Base-by-base conservation (phyloP, 2,797 vertebrate species). In the Scyliorhinus canicula region DNA sequence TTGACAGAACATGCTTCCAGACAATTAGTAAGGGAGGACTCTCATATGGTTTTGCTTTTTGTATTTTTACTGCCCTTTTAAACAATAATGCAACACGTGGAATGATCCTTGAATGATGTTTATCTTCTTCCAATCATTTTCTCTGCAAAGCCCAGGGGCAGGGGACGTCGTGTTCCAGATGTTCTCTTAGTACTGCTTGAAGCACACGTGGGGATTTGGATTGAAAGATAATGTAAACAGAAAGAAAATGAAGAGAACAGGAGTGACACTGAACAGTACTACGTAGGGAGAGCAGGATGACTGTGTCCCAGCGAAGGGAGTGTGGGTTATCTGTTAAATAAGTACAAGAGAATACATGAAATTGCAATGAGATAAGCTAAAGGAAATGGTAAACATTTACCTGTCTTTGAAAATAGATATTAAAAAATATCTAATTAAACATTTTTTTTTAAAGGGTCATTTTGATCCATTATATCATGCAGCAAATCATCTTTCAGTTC, bases 41-140 rank as follows among this genome's bases (percentile, higher is more conserved):
- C 12, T 90, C 86, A n/a, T 90, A 90, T 90, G 86, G 86, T 90
- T 90, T 90, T 90, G 86, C 55, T 90, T 90, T 55, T n/a, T 35
- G 12, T 57, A 60, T 9, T 55, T 90, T 90, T 90, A 35, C 19
- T 82, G 79, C 21, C 44, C 44, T 47, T 82, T 82, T 44, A 82
- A 82, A 16, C 57, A 90, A 90, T 55, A 90, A 90, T 50, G 24
- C 63, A 69, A 7, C 67, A 50, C 26, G 2, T 28, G 44, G 63
- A 47, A 74, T 74, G 40, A 94, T 35, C 93, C 69, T 24, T 74
- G 67, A 93, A 93, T 52, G 19, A n/a, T n/a, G 50, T 94, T 31
- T 31, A 71, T 50, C 50, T 52, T 19, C 26, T 52, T 93, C 24
- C 63, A 94, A 74, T 69, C 91, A 93, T 69, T 40, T 93, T 93